Evolutionary conservation across 1,140 invertebrate species (phyloP).

Genomic region (Apis cerana): DNA sequence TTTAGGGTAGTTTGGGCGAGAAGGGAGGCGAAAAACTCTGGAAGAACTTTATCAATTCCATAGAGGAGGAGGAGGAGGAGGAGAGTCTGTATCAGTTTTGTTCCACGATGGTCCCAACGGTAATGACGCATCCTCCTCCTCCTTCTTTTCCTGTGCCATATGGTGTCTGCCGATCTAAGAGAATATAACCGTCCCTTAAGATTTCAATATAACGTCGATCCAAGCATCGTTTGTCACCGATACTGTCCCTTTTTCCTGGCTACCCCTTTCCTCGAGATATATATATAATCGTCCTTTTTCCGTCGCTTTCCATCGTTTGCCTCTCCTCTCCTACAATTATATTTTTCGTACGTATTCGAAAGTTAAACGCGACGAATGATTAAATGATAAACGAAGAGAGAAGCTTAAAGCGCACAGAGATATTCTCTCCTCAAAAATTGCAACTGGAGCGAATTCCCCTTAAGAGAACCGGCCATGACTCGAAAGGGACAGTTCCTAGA

Average conservation of each 20-base stretch:
- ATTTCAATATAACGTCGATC: constrained; percentile 62
- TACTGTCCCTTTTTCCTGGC: not conserved
- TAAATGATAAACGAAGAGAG: too few relatives aligned
- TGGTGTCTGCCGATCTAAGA: constrained; percentile 45
- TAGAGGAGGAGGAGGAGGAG: not conserved
- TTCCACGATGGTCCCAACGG: constrained; percentile 41
- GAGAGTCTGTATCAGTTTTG: constrained; percentile 49
- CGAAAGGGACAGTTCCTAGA: too few relatives aligned
- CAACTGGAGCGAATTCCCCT: too few relatives aligned
- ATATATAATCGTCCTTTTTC: not conserved
- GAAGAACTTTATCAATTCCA: constrained; percentile 54
- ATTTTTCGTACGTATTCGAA: too few relatives aligned
- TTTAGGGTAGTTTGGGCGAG: constrained; percentile 1
- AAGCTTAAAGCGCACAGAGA: too few relatives aligned
- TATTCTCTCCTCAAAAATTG: too few relatives aligned
- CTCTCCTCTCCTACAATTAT: too few relatives aligned
- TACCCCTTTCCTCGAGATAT: not conserved
- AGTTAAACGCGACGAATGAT: too few relatives aligned
- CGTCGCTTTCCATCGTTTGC: not conserved
- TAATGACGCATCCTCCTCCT: constrained; percentile 56
- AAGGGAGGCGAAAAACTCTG: not conserved
- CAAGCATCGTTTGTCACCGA: constrained; percentile 55
- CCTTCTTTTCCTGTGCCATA: constrained; percentile 45
- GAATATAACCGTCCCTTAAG: constrained; percentile 52
- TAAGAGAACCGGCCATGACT: too few relatives aligned